Evolutionary conservation across 1,140 invertebrate species (phyloP).

Genomic region (Lerema accius): DNA sequence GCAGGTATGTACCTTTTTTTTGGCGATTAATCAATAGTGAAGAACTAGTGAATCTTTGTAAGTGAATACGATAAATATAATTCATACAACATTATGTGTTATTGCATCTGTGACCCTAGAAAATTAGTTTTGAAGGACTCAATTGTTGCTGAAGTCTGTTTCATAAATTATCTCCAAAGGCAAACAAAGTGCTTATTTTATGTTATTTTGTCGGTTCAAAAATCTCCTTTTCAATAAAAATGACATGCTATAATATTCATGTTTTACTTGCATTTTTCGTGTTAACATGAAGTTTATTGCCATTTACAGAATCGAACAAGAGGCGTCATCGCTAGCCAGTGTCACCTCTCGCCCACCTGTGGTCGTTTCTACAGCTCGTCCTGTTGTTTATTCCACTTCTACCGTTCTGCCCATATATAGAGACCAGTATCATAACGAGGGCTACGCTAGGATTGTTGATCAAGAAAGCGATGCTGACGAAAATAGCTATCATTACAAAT

Average conservation of each 20-base stretch:
- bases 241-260: too few relatives aligned
- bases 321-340: constrained; percentile 10
- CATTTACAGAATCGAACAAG: constrained; percentile 2
- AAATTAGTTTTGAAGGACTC: too few relatives aligned
- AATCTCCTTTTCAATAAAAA: too few relatives aligned
- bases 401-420: constrained; percentile 31
- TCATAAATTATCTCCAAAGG: too few relatives aligned
- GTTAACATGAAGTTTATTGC: neutral
- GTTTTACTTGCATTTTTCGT: too few relatives aligned
- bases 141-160: too few relatives aligned
- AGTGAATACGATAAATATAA: too few relatives aligned
- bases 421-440: constrained; percentile 45
- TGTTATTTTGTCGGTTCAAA: neutral
- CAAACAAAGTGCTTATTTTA: too few relatives aligned
- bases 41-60: too few relatives aligned
- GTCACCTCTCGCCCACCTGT: constrained; percentile 26
- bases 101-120: too few relatives aligned
- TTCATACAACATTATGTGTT: too few relatives aligned
- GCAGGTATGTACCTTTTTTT: constrained; percentile 33
- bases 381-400: constrained; percentile 8
- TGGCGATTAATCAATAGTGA: too few relatives aligned
- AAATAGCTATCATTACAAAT: constrained; percentile 66
- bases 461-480: constrained; percentile 59
- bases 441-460: constrained; percentile 57
- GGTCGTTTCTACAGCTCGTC: constrained; percentile 12